These are phyloP conservation scores for Vidua macroura DNA, from an alignment of 2,113 vertebrate species.

Conservation along the genomic window DNA sequence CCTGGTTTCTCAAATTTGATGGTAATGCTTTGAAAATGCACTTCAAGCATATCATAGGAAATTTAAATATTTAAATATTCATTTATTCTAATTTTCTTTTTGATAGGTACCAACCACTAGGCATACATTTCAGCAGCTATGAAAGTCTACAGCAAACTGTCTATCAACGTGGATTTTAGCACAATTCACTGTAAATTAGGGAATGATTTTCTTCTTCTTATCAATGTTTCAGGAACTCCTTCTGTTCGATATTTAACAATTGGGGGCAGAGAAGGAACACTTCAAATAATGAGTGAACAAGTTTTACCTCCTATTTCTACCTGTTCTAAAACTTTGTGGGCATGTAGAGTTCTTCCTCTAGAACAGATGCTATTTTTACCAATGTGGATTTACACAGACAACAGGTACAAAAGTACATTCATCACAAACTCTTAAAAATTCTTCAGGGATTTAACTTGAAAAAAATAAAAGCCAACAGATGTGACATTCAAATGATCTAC, in stretches of 20 bases:
- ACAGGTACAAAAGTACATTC: neutral
- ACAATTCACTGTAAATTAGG: constrained; percentile 67
- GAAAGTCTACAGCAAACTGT: constrained; percentile 64
- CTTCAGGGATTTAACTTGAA: neutral
- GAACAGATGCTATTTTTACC: neutral
- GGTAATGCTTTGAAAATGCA: constrained; percentile 72
- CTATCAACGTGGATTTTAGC: constrained; percentile 57
- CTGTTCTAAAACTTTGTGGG: neutral
- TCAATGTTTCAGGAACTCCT: constrained; percentile 56
- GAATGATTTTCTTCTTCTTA: constrained; percentile 64
- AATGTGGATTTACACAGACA: neutral
- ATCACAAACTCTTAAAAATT: neutral
- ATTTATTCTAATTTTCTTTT: constrained; percentile 77
- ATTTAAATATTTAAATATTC: constrained; percentile 83
- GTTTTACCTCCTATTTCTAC: neutral
- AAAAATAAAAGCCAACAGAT: neutral
- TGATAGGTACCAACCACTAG: constrained; percentile 69
- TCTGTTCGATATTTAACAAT: constrained; percentile 56
- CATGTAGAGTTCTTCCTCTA: neutral
- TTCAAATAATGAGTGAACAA: constrained; percentile 46
- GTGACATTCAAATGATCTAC: neutral
- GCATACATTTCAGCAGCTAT: constrained; percentile 61
- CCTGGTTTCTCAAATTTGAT: constrained; percentile 65
- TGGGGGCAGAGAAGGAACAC: constrained; percentile 22
- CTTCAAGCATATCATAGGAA: constrained; percentile 71